Evolutionary conservation across 2,888 invertebrate species (phyloP).

Genomic region (Netelia fuscicornis): DNA sequence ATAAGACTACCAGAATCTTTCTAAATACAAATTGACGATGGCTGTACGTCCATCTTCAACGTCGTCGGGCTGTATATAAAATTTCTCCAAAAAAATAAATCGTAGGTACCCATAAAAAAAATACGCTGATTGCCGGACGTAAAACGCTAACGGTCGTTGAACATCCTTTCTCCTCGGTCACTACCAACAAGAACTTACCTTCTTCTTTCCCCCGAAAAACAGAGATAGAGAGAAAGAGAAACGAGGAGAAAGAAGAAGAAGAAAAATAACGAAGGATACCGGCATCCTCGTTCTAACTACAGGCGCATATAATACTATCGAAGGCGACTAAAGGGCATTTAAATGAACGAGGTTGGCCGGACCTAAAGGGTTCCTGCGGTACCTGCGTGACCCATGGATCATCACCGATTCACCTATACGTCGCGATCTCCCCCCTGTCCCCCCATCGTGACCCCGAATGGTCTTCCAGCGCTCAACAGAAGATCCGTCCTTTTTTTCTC

Average conservation of each 20-base stretch:
- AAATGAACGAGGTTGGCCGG: slow-evolving; percentile 74
- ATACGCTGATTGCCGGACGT: background rate
- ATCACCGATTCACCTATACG: slow-evolving; percentile 75
- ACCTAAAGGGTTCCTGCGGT: slow-evolving; percentile 79
- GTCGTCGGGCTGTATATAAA: too few relatives aligned
- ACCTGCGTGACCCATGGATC: slow-evolving; percentile 81
- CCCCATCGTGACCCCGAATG: slow-evolving; percentile 74
- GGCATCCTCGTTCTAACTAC: slow-evolving; percentile 41
- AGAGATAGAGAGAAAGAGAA: background rate
- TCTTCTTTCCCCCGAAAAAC: background rate
- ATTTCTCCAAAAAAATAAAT: background rate
- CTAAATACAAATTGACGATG: too few relatives aligned
- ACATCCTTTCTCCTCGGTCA: slow-evolving; percentile 16
- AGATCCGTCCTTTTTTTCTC: slow-evolving; percentile 43
- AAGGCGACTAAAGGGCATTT: slow-evolving; percentile 76
- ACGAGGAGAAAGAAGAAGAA: background rate
- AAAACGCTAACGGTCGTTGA: slow-evolving; percentile 55
- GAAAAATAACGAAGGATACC: slow-evolving; percentile 42
- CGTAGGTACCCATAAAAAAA: background rate
- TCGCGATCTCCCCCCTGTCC: slow-evolving; percentile 17
- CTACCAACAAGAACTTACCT: background rate
- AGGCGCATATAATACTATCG: slow-evolving; percentile 1
- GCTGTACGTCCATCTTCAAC: too few relatives aligned
- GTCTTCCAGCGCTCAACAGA: slow-evolving; percentile 45
- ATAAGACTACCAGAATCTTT: too few relatives aligned